These are phyloP conservation scores for Hirtodrosophila trivittata DNA, from an alignment of 2,888 invertebrate genomes.

Conservation along the genomic window DNA sequence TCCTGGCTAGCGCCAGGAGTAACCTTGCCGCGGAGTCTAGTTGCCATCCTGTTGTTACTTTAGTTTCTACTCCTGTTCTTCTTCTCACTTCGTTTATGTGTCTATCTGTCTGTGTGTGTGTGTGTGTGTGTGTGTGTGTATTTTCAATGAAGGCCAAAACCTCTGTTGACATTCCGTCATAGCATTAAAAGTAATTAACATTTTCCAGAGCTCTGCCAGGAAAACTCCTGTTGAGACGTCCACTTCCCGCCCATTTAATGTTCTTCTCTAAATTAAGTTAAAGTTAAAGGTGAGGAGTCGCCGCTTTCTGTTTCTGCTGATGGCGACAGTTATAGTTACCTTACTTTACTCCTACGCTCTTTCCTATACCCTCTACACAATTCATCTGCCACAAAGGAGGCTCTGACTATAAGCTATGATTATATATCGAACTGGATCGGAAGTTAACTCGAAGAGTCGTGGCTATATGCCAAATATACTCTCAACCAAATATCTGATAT, in stretches of 20 bases:
- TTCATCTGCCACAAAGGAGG: no score
- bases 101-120: neutral
- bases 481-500: no score
- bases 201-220: slow-evolving; percentile 36
- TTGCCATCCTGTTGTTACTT: slow-evolving; percentile 10
- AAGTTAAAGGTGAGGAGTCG: slow-evolving; percentile 9
- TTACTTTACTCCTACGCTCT: neutral
- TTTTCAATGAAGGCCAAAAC: slow-evolving; percentile 36
- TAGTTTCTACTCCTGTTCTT: slow-evolving; percentile 3
- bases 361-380: no score
- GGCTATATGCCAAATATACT: no score
- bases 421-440: no score
- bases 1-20: slow-evolving; percentile 8
- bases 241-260: slow-evolving; percentile 4
- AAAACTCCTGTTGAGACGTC: slow-evolving; percentile 8
- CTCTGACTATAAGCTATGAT: no score
- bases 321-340: slow-evolving; percentile 1
- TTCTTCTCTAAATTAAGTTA: slow-evolving; percentile 13
- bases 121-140: neutral
- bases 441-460: no score
- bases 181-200: slow-evolving; percentile 71
- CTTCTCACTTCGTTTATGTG: neutral
- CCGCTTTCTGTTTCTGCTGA: slow-evolving; percentile 8
- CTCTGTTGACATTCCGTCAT: slow-evolving; percentile 61
- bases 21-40: slow-evolving; percentile 1